These are phyloP conservation scores for Zeus faber DNA, from an alignment of 2,113 vertebrate genomes.

Conservation along the genomic window DNA sequence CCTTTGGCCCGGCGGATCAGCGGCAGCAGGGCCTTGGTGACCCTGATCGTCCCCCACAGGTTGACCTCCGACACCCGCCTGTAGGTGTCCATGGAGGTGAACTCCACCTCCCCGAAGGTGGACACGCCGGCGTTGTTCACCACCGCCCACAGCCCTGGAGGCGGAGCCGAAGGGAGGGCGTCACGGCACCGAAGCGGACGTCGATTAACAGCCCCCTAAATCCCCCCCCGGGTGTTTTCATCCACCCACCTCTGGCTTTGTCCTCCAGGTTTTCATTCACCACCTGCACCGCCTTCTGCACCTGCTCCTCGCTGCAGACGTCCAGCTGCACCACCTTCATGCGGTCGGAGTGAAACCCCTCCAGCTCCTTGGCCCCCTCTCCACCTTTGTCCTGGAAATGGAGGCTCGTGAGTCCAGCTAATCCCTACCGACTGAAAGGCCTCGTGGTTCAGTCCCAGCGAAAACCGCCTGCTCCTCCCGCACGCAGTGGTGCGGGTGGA, in stretches of 20 bases:
- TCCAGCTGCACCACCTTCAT: conserved; percentile 87
- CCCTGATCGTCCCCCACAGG: conserved; percentile 84
- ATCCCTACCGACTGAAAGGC: not conserved
- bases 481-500: too few species aligned
- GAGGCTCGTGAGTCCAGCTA: not conserved
- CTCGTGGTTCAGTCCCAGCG: not conserved
- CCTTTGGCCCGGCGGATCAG: conserved; percentile 83
- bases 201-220: not conserved
- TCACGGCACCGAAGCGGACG: not conserved
- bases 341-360: conserved; percentile 73
- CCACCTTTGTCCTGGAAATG: conserved; percentile 73
- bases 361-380: conserved; percentile 73
- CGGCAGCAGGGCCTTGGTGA: conserved; percentile 86
- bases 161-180: not conserved
- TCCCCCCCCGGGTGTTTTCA: not conserved
- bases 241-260: conserved; percentile 68
- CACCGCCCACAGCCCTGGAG: conserved; percentile 84
- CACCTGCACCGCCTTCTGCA: conserved; percentile 70
- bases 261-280: conserved; percentile 72
- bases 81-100: conserved; percentile 81
- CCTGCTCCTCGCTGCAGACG: conserved; percentile 83
- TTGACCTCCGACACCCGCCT: conserved; percentile 83
- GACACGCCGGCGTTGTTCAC: conserved; percentile 86
- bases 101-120: conserved; percentile 85
- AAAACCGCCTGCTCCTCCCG: not conserved